Percentiles rank a stretch among this genome's conserved stretches.
phyloP scores from a whole-genome alignment of 35 echinoderm and acorn worm species.

The Heliocidaris erythrogramma region DNA sequence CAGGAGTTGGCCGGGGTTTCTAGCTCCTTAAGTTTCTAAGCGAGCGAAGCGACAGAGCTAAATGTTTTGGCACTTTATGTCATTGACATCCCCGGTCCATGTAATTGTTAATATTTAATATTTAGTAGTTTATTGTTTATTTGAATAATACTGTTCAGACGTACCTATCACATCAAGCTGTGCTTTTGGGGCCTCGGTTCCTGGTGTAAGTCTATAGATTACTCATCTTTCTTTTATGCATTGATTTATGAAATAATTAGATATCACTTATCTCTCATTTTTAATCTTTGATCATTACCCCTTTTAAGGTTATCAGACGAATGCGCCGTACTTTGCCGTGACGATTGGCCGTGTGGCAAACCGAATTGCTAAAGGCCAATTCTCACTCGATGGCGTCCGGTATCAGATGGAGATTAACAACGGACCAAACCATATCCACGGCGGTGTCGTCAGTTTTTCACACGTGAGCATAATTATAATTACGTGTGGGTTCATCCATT shows the following conservation, averaged over 20 bases:
- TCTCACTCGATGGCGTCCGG: constrained; percentile 65
- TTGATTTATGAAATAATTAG: background rate
- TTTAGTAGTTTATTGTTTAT: no score
- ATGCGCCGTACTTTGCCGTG: constrained; percentile 56
- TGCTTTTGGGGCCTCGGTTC: no score
- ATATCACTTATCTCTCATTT: background rate
- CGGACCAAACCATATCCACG: constrained; percentile 82
- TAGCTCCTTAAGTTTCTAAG: no score
- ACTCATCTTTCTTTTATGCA: background rate
- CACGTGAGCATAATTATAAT: constrained; percentile 66
- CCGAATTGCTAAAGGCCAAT: constrained; percentile 73
- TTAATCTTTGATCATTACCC: background rate
- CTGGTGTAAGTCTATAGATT: no score
- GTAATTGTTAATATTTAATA: no score
- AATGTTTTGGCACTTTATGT: no score
- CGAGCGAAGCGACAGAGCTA: no score
- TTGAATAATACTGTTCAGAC: no score
- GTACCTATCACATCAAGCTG: no score
- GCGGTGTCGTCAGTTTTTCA: constrained; percentile 72
- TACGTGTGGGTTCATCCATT: no score
- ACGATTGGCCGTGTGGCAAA: constrained; percentile 72
- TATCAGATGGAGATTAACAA: constrained; percentile 85
- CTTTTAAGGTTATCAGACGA: constrained; percentile 75
- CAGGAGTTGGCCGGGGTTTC: no score
- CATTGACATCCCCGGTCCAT: no score